phyloP scores from a whole-genome alignment of 2,113 vertebrate genomes.

The Ictalurus punctatus region DNA sequence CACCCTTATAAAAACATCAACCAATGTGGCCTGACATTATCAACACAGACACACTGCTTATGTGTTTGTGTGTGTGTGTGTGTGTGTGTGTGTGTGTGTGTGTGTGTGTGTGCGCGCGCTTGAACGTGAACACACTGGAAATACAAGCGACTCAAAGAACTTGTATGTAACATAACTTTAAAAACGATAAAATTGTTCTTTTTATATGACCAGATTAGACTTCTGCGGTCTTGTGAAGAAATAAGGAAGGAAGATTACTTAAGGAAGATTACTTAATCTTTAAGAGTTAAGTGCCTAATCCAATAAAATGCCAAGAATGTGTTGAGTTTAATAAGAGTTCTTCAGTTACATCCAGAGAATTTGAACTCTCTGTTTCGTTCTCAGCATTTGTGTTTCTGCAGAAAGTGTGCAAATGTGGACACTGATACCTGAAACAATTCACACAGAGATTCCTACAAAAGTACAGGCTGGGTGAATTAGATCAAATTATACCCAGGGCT shows the following conservation, averaged over 20 bases:
- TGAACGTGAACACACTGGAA: not conserved
- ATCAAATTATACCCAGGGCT: not conserved
- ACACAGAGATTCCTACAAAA: not conserved
- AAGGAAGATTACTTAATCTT: slow-evolving; percentile 29
- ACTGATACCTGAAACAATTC: not conserved
- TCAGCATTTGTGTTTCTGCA: not conserved
- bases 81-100: slow-evolving; percentile 35
- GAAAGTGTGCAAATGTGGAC: not conserved
- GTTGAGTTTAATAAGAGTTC: not conserved
- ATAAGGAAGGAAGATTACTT: not conserved
- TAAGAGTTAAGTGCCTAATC: slow-evolving; percentile 36
- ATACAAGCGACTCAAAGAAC: not conserved
- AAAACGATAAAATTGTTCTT: not conserved
- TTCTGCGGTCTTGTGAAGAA: not conserved
- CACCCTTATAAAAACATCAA: slow-evolving; percentile 46
- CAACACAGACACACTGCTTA: slow-evolving; percentile 30
- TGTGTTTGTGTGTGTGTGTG: slow-evolving; percentile 10
- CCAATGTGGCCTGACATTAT: slow-evolving; percentile 41
- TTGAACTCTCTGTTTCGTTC: slow-evolving; percentile 25
- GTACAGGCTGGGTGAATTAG: not conserved
- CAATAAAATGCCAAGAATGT: slow-evolving; percentile 39
- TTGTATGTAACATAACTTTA: not conserved
- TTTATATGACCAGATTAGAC: not conserved
- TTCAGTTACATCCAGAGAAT: slow-evolving; percentile 30
- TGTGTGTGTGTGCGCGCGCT: not conserved